Evolutionary conservation across 2,113 vertebrate species (phyloP), one percentile per base, ranked within the genome.

Genomic region (Ifrita kowaldi): DNA sequence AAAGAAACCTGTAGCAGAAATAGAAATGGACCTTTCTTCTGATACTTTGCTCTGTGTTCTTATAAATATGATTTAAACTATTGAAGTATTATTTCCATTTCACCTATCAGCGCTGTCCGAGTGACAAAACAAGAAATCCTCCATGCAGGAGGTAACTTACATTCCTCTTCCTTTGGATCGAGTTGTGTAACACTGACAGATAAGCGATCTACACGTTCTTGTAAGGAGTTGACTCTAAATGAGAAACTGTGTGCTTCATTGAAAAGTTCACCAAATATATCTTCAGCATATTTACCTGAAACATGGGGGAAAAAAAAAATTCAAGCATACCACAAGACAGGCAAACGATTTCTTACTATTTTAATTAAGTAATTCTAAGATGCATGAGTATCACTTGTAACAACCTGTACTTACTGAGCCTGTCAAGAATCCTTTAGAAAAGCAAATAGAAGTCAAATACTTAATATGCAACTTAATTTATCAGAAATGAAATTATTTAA

Each of bases 221-320:
- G 99, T 68, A 99, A 98, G n/a, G 99, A 99, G 97, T 99, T 99
- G 92, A 99, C 99, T 98, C 99, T 98, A 97, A 99, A 99, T 69
- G 99, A 99, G 98, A 99, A 99, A 95, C 99, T 98, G 97, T 99
- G 99, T 55, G 99, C 99, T 98, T 99, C 99, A 70, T 99, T 99
- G 98, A 99, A 99, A 75, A 99, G 98, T 96, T 99, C 99, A 94
- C 99, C 99, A 97, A 99, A 99, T 97, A 99, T 98, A 97, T 99
- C 99, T 98, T 99, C 99, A 94, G 99, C 99, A 98, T 99, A 99
- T 98, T 99, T 99, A 98, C 99, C 99, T 99, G 95, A 79, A 98
- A 95, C 21, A 92, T 4, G 32, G 14, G 26, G 11, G 20, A 64
- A 47, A 60, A 33, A 50, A 5, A 39, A 56, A 24, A 56, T 23